Percentiles rank a stretch among this genome's conserved stretches.
Conservation (phyloP, 2,113 vertebrate species). For the Bettongia penicillata region DNA sequence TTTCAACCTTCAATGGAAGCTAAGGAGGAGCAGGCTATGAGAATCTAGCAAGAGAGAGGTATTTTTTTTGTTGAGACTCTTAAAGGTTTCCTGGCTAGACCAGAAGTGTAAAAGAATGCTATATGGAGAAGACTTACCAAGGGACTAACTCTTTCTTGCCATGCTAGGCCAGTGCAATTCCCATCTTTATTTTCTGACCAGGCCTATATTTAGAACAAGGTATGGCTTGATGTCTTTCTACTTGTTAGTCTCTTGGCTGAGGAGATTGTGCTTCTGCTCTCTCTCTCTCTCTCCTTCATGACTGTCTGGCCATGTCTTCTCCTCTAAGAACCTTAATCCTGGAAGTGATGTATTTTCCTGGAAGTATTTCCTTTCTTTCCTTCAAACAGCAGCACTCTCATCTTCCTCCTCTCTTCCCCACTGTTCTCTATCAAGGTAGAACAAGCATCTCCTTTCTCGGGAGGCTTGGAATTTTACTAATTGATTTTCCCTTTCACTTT, state of each 20-base stretch:
- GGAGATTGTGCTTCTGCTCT: no score
- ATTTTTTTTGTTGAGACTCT: no score
- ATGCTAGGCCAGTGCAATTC: no score
- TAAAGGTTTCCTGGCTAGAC: no score
- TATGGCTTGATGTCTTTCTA: not conserved
- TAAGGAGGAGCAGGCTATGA: no score
- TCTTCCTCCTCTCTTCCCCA: not conserved
- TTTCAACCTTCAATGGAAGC: no score
- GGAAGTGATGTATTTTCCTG: not conserved
- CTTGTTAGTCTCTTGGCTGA: not conserved
- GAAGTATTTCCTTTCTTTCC: not conserved
- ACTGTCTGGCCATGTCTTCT: no score
- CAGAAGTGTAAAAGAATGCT: no score
- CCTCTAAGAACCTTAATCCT: not conserved
- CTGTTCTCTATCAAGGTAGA: not conserved
- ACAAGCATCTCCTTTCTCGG: not conserved
- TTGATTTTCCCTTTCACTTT: not conserved
- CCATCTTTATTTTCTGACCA: not conserved
- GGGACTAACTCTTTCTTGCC: no score
- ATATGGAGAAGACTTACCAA: no score
- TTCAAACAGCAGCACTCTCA: not conserved
- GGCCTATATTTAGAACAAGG: not conserved
- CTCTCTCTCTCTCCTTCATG: no score
- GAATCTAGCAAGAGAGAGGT: no score
- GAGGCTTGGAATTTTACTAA: not conserved